Evolutionary conservation across 2,113 vertebrate species (phyloP).

Genomic region (Pterocles burchelli): DNA sequence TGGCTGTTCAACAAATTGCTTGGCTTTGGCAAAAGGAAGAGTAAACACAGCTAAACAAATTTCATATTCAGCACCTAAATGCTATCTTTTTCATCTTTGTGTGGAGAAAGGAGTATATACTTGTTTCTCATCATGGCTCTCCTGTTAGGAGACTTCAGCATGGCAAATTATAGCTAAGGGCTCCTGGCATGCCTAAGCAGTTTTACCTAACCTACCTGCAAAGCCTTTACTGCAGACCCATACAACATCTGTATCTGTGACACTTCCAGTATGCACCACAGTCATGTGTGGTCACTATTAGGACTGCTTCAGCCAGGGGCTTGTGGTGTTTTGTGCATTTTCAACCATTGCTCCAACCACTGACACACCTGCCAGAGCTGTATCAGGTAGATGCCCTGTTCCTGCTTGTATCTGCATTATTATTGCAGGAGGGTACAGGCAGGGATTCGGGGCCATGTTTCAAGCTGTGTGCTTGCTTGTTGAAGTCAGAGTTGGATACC

Average conservation of each 20-base stretch:
- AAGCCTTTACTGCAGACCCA: neutral
- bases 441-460: neutral
- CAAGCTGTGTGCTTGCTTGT: neutral
- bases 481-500: neutral
- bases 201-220: neutral
- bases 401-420: neutral
- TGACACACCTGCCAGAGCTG: neutral
- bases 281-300: neutral
- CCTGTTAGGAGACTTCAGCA: neutral
- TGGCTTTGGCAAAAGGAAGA: neutral
- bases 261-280: neutral
- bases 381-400: neutral
- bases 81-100: neutral
- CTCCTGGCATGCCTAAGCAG: neutral
- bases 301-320: neutral
- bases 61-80: neutral
- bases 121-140: neutral
- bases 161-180: neutral
- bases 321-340: neutral
- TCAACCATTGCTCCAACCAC: neutral
- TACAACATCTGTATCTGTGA: neutral
- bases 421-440: neutral
- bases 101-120: fast-evolving
- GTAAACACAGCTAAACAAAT: neutral
- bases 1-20: neutral